Evolutionary conservation across 2,888 invertebrate species (phyloP), one percentile per base, ranked within the genome.

Genomic region (Nymphalis urticae): DNA sequence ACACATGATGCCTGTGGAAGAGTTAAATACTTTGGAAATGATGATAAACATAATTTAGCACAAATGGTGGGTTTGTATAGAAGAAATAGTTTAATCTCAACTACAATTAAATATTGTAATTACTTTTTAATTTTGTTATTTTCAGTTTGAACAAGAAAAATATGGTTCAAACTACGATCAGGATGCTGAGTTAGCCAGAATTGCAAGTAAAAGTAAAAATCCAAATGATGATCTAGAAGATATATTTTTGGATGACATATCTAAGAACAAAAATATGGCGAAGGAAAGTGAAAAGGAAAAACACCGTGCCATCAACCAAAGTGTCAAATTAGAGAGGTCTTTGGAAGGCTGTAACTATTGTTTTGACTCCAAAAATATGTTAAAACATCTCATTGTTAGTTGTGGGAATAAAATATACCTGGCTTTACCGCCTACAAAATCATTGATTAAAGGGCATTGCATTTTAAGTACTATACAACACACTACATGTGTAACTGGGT

Each of bases 381-480:
- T 95, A 62, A 98, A 98, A 84, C 97, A 98, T 86, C 93, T 98
- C 48, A 95, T 98, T 79, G 94, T 98, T 32, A 95, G 96, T 32
- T 95, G 97, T 84, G 97, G 97, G 10, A 94, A 94, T 27, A 97
- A 96, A 81, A 95, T 96, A n/a, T 98, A 97, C 88, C 84, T 99
- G 75, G 94, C 96, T 75, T 84, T 99, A 68, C 98, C 99, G 1
- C 89, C 95, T 66, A 94, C 95, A 81, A 95, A 95, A 78, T 98
- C 98, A 0, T 88, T 99, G 70, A 96, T 96, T 4, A 93, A 94
- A 66, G 97, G 97, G 0, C 99, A 99, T 82, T 99, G 96, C 80
- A 89, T 97, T 62, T 95, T 99, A 78, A 94, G 96, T 2, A 97
- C 98, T 0, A 95, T 96, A 80, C 94, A 96, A 75, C 99, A 99